Percentiles rank a stretch among this genome's conserved stretches.
These are phyloP conservation scores for Thalassophryne amazonica DNA, from an alignment of 2,797 vertebrate species.

Conservation along the genomic window DNA sequence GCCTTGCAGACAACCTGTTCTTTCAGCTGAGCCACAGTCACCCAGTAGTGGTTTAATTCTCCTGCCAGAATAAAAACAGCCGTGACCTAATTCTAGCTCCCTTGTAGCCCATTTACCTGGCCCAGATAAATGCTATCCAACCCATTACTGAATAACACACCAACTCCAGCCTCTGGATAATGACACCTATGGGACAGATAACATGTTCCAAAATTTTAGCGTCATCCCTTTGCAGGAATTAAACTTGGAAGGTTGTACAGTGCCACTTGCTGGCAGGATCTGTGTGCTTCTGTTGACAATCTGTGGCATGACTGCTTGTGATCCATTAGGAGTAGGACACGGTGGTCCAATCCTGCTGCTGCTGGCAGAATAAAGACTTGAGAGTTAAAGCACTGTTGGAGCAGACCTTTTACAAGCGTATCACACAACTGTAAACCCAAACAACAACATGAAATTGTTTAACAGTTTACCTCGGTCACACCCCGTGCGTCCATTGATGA, in stretches of 20 bases:
- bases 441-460: no score
- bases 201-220: slow-evolving; percentile 16
- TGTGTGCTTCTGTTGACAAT: slow-evolving; percentile 73
- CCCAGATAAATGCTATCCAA: slow-evolving; percentile 58
- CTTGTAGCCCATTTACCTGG: slow-evolving; percentile 49
- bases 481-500: no score
- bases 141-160: slow-evolving; percentile 29
- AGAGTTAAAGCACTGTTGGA: no score
- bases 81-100: slow-evolving; percentile 62
- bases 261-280: slow-evolving; percentile 70
- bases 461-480: no score
- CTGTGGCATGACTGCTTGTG: slow-evolving; percentile 68
- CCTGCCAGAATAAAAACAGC: slow-evolving; percentile 65
- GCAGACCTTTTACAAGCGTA: slow-evolving; percentile 56
- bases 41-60: slow-evolving; percentile 35
- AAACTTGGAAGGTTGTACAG: slow-evolving; percentile 48
- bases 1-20: no score
- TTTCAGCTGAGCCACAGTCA: no score
- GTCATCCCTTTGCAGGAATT: slow-evolving; percentile 26
- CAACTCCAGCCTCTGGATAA: slow-evolving; percentile 26
- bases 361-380: slow-evolving; percentile 43
- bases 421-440: no score
- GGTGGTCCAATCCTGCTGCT: slow-evolving; percentile 26
- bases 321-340: slow-evolving; percentile 60
- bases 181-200: slow-evolving; percentile 27